Base-by-base conservation (phyloP, 2,797 vertebrate genomes). In the Galago senegalensis region DNA sequence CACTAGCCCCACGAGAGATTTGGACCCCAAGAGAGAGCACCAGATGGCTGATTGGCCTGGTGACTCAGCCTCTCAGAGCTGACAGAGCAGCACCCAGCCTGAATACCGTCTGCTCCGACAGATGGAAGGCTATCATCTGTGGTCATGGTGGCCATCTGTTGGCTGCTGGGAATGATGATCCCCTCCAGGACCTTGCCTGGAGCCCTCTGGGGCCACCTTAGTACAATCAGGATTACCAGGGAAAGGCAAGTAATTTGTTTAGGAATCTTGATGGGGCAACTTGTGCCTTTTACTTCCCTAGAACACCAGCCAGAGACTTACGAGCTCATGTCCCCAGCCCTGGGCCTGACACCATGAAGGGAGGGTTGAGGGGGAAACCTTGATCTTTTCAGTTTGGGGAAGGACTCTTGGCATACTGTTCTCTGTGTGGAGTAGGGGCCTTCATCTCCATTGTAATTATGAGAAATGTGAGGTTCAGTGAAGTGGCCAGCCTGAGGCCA, bases 111-210 rank as follows among this genome's bases (percentile, higher is more conserved):
- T 94, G 77, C 69, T 46, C 53, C 14, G 46, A 60, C 97, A 97
- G 92, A 81, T 73, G 97, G 93, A 90, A 70, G 91, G n/a, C 95
- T 85, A n/a, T 20, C 49, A 72, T 80, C 49, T 46, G 20, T 73
- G n/a, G 40, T 65, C 23, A 53, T 49, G 23, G 40, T 89, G 53
- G n/a, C 96, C 93, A 94, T 97, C 95, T 97, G 92, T 77, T 77
- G 40, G 58, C 63, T 63, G 85, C 81, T 16, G 20, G 84, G 40
- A 95, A 93, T 43, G 86, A 18, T 29, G 60, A 81, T 69, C 75
- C 65, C 91, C 10, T 37, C 65, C 6, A 1, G 6, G 72, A 53
- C n/a, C 29, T 53, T 77, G 23, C 46, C 40, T 63, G 61, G 25
- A 14, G n/a, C 53, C 60, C 82, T 70, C 14, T 27, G 56, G 29